Percentiles rank a stretch among this genome's conserved stretches.
phyloP scores from a whole-genome alignment of 2,797 vertebrate genomes.

The Mus minutoides region DNA sequence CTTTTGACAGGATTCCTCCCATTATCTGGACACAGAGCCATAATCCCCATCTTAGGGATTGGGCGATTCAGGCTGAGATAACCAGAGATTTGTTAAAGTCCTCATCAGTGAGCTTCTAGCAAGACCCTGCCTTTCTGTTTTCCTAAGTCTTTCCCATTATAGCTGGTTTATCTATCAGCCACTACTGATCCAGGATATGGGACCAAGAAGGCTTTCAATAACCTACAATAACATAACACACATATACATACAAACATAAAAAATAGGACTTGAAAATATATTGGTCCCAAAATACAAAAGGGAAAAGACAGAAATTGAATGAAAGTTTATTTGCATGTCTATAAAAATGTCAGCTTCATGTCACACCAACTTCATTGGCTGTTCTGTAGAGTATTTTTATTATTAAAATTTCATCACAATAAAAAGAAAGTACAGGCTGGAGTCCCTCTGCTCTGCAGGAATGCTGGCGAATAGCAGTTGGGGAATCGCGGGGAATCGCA shows the following conservation, averaged over 20 bases:
- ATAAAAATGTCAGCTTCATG: conserved; percentile 36
- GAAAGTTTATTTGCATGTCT: conserved; percentile 50
- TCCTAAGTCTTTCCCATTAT: not conserved
- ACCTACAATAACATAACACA: not conserved
- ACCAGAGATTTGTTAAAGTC: not conserved
- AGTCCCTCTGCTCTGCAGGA: not conserved
- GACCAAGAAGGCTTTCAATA: not conserved
- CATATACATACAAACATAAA: not conserved
- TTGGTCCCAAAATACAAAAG: not conserved
- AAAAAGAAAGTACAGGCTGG: not conserved
- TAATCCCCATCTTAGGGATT: not conserved
- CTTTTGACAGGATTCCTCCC: not conserved
- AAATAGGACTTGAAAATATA: not conserved
- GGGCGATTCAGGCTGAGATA: not conserved
- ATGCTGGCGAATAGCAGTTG: not conserved
- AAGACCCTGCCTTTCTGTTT: not conserved
- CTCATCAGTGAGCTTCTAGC: not conserved
- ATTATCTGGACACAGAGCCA: not conserved
- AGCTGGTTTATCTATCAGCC: not conserved
- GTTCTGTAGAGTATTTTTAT: not conserved
- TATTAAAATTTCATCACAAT: conserved; percentile 57
- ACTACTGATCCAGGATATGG: not conserved
- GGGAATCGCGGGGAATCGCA: not conserved
- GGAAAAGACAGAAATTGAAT: conserved; percentile 32
- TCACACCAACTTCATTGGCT: conserved; percentile 26